Conservation (phyloP, 2,113 vertebrate species). For the Rhinoptilus africanus region DNA sequence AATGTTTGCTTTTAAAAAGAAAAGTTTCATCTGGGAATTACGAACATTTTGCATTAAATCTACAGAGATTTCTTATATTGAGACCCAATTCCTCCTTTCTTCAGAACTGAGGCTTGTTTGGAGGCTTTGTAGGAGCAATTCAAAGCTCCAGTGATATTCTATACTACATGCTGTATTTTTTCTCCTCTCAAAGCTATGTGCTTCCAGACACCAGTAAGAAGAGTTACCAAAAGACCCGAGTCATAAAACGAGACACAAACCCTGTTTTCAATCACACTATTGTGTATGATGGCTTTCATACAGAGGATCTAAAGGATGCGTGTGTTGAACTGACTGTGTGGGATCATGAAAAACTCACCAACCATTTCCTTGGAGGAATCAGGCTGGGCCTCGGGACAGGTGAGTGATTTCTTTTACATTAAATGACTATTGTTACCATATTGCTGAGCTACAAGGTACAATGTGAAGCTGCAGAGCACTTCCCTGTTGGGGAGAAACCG, state of each 20-base stretch:
- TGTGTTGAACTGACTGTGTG: constrained; percentile 76
- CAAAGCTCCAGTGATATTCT: background rate
- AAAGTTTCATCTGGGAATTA: background rate
- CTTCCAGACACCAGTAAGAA: constrained; percentile 78
- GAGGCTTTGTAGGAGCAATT: background rate
- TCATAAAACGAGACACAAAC: constrained; percentile 72
- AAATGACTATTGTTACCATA: background rate
- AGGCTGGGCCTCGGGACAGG: constrained; percentile 73
- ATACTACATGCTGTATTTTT: background rate
- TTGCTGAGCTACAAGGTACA: background rate
- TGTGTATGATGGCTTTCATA: constrained; percentile 75
- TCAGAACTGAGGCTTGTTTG: background rate
- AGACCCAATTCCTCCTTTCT: background rate
- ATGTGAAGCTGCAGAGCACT: background rate
- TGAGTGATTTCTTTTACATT: background rate
- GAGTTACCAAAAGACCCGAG: constrained; percentile 75
- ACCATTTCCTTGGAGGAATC: constrained; percentile 76
- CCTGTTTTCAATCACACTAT: constrained; percentile 77
- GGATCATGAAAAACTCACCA: constrained; percentile 76
- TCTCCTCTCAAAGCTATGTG: constrained; percentile 65
- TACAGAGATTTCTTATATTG: background rate
- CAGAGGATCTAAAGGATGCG: constrained; percentile 72
- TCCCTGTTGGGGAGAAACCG: background rate
- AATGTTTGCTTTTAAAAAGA: background rate
- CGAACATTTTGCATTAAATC: background rate